A percentile compares a stretch with the other conserved stretches of the same genome.
These are phyloP conservation scores for Sinonovacula constricta DNA, from an alignment of 1,140 invertebrate species.

Conservation along the genomic window DNA sequence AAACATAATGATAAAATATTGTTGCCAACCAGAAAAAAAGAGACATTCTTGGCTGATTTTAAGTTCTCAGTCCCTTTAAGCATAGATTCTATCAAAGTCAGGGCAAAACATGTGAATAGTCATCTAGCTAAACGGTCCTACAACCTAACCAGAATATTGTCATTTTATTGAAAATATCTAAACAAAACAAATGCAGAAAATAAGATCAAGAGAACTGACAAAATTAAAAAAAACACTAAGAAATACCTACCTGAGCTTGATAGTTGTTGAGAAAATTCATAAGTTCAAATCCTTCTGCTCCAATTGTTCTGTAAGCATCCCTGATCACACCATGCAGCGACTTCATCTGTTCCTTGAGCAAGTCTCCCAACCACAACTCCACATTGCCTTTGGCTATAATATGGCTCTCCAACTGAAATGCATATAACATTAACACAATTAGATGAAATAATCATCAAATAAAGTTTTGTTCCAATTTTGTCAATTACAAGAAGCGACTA, in stretches of 20 bases:
- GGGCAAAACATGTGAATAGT: too few species aligned
- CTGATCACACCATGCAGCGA: constrained; percentile 96
- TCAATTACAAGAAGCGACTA: neutral
- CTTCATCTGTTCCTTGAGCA: constrained; percentile 91
- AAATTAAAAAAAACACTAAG: neutral
- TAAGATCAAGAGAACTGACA: too few species aligned
- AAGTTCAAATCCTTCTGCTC: constrained; percentile 90
- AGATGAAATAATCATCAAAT: neutral
- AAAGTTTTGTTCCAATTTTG: too few species aligned
- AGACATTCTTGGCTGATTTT: too few species aligned
- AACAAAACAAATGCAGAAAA: too few species aligned
- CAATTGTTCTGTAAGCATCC: constrained; percentile 87
- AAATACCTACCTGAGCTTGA: constrained; percentile 88
- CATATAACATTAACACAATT: too few species aligned
- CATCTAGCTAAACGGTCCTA: too few species aligned
- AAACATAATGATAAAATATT: neutral
- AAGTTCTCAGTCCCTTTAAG: too few species aligned
- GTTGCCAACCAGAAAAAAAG: neutral
- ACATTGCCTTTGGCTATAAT: constrained; percentile 96
- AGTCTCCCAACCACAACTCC: constrained; percentile 94
- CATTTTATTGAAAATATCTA: too few species aligned
- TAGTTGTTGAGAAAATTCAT: constrained; percentile 92
- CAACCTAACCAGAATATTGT: too few species aligned
- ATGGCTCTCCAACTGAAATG: constrained; percentile 88
- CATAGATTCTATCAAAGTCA: too few species aligned